A percentile compares a stretch with the other conserved stretches of the same genome.
Conservation (phyloP, 2,797 vertebrate genomes). For the Huso huso region DNA sequence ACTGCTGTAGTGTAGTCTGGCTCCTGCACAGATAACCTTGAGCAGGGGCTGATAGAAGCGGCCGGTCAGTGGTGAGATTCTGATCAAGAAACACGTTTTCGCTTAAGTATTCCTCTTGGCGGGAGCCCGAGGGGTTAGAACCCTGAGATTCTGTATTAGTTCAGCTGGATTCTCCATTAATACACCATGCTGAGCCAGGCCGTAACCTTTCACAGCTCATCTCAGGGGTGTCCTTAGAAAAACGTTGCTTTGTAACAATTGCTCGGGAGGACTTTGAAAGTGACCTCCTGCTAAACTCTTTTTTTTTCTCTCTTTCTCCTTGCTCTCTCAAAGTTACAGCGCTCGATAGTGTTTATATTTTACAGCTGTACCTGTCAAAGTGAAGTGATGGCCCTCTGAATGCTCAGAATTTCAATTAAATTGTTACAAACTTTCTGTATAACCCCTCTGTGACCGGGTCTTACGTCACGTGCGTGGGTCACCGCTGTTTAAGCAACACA, state of each 20-base stretch:
- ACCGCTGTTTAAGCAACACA: no score
- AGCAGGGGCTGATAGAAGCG: constrained; percentile 25
- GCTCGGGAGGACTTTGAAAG: constrained; percentile 57
- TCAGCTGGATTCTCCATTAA: constrained; percentile 72
- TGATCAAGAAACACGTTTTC: constrained; percentile 25
- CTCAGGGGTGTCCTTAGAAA: constrained; percentile 59
- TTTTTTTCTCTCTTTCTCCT: constrained; percentile 36
- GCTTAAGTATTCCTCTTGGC: constrained; percentile 56
- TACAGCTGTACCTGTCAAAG: constrained; percentile 21
- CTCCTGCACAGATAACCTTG: constrained; percentile 57
- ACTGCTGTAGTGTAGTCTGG: constrained; percentile 55
- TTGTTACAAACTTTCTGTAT: background rate
- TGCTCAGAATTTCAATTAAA: constrained; percentile 3
- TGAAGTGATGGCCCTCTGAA: constrained; percentile 16
- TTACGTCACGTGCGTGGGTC: no score
- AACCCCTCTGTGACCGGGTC: no score
- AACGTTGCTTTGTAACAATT: constrained; percentile 54
- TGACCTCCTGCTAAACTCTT: constrained; percentile 64
- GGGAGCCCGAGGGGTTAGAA: constrained; percentile 62
- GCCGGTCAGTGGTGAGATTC: background rate
- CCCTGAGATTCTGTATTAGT: constrained; percentile 66
- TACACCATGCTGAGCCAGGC: constrained; percentile 61
- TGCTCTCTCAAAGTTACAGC: constrained; percentile 10
- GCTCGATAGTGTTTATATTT: constrained; percentile 28
- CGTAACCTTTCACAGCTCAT: constrained; percentile 37